Evolutionary conservation across 2,797 vertebrate species (phyloP), one percentile per base, ranked within the genome.

Genomic region (Darevskia nairensis): DNA sequence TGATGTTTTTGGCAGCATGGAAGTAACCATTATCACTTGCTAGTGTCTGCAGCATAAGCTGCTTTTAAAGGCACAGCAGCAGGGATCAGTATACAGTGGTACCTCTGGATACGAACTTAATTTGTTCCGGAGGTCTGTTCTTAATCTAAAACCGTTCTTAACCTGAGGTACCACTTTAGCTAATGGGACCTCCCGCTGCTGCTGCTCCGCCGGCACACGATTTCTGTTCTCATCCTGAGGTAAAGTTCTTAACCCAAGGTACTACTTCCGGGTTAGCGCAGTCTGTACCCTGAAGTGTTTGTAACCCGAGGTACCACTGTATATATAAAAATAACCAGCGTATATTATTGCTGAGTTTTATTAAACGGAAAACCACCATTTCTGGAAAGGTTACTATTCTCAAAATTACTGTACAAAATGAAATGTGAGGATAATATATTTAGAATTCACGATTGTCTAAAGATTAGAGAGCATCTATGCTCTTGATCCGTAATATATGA

Each of bases 401-500:
- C 44, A 94, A 80, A 71, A 29, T 74, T 50, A 80, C 27, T 86
- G 35, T 35, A n/a, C 2, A 39, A 68, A 74, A 81, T 32, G 29
- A 72, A 84, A 35, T 29, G 15, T 74, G 69, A 75, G 19, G 32
- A 5, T 81, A 66, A 92, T 88, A 27, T 88, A 80, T n/a, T 69
- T 75, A 6, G 6, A 79, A 82, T n/a, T 44, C 61, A 86, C 87
- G 88, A 71, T 82, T 72, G 76, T 46, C 41, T 84, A 80, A 77
- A 94, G 92, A 89, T 2, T 29, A 46, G 23, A 29, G 25, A 88
- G 23, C 86, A 4, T 86, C 84, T 61, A 69, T 27, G 17, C 39
- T 82, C 3, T 88, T 83, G 85, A 50, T 89, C 82, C 92, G 81
- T 23, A 91, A 91, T 91, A 69, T 71, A 82, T 64, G 8, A 10